Evolutionary conservation across 1,140 invertebrate species (phyloP), one percentile per base, ranked within the genome.

Genomic region (Spodoptera frugiperda): DNA sequence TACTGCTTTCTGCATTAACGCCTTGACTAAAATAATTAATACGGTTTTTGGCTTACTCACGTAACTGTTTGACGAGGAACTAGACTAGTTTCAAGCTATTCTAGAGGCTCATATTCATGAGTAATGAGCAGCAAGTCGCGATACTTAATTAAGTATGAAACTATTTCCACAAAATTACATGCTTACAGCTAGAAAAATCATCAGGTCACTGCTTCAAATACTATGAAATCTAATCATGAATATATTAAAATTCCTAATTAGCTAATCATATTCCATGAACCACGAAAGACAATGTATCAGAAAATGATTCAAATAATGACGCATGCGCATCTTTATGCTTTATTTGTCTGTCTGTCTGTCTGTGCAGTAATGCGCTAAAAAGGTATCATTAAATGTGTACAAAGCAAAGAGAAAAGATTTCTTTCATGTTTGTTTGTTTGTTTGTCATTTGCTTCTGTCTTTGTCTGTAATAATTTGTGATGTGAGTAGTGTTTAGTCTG

Each of bases 331-430:
- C 61, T 21, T 49, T 5, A 59, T 59, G 39, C 17, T 65, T 65
- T 65, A 19, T 65, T 65, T 65, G 61, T 49, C 61, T 44, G 61
- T 48, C 61, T 65, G 61, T 49, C 61, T 65, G 61, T 65, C 61
- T 65, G 61, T 14, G 8, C 57, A 59, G 57, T 59, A 59, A 59
- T 15, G 54, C 44, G 61, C 44, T 65, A 65, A 65, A 65, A 65
- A 65, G 61, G 61, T 65, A 65, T 65, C 17, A 65, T 65, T 65
- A 65, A 65, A 65, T 65, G 48, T 48, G 12, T 48, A 17, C 39
- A 19, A 19, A 48, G 61, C 44, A 46, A 44, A 39, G 30, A 17
- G 44, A 21, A 10, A 21, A 21, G 17, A 17, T 11, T 39, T 25
- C 21, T 65, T 65, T 48, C 17, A n/a, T 65, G 10, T 65, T 48